Percentiles rank a stretch among this genome's conserved stretches.
Evolutionary conservation across 2,797 vertebrate species (phyloP).

Genomic region (Gallinago solitaria): DNA sequence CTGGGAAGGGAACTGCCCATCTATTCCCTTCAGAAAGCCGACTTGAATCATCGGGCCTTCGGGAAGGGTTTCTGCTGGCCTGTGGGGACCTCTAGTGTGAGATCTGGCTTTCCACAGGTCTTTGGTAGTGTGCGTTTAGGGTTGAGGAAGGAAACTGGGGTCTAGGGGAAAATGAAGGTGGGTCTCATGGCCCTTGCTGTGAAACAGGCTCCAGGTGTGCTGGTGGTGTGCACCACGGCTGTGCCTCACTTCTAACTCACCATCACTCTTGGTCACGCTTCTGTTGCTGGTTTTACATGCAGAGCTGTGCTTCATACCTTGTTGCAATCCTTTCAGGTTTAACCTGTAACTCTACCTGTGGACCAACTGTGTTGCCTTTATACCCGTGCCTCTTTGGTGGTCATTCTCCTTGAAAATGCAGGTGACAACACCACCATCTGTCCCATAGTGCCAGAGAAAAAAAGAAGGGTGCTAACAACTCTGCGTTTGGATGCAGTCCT

Average conservation of each 20-base stretch:
- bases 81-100: conserved; percentile 72
- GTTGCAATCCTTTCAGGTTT: neutral
- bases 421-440: accelerated
- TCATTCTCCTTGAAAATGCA: neutral
- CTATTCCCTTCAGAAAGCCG: neutral
- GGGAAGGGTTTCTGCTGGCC: conserved; percentile 12
- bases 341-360: neutral
- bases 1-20: neutral
- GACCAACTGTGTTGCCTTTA: neutral
- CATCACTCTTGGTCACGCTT: neutral
- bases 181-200: neutral
- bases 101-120: neutral
- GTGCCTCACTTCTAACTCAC: neutral
- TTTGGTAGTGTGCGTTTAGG: accelerated
- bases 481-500: neutral
- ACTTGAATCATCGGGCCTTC: neutral
- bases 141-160: neutral
- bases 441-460: neutral
- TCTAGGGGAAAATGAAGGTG: neutral
- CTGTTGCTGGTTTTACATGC: neutral
- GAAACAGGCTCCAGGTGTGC: neutral
- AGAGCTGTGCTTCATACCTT: neutral
- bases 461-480: neutral
- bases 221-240: neutral
- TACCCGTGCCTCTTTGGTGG: neutral